Evolutionary conservation across 2,888 invertebrate genomes (phyloP), one percentile per base, ranked within the genome.

Genomic region (Andrena chrysosceles): DNA sequence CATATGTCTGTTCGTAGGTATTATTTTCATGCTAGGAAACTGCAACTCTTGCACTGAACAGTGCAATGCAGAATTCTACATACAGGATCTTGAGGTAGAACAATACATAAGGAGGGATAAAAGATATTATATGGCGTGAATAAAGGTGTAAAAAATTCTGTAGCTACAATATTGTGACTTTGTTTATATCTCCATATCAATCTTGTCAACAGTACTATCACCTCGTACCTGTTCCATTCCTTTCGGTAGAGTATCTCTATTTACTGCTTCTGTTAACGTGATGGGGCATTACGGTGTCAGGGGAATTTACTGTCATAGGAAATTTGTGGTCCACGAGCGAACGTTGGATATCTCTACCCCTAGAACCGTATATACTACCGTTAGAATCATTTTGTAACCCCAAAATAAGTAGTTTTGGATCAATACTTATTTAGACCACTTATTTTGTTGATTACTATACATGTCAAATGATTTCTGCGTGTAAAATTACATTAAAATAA

Each of bases 261-360:
- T 67, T 33, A 16, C 49, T 63, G 48, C n/a, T 42, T 52, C 67
- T 13, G 67, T 52, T 67, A 67, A 31, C 49, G 52, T 59, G 35
- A 42, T 59, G 42, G 59, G 59, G 42, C 59, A 42, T 59, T 42
- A 59, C 13, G 54, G 59, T 42, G 42, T 59, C 59, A 29, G 29
- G 59, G 69, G 59, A 70, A 59, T 70, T 70, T 70, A 70, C 69
- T 59, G 35, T 59, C n/a, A 59, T 70, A 59, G 29, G 69, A 70
- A 70, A 29, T 56, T 59, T 59, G n/a, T 67, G 52, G 67, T 52
- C 20, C 49, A 31, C 42, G 26, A 59, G 33, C 59, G 29, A n/a
- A 29, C 59, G n/a, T 13, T 33, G 35, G 35, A 56, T 70, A 59
- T 59, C 59, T 59, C 59, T 59, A n/a, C 42, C 42, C 69, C n/a